Base-by-base conservation (phyloP, 2,888 invertebrate genomes). In the Allophyes oxyacanthae region DNA sequence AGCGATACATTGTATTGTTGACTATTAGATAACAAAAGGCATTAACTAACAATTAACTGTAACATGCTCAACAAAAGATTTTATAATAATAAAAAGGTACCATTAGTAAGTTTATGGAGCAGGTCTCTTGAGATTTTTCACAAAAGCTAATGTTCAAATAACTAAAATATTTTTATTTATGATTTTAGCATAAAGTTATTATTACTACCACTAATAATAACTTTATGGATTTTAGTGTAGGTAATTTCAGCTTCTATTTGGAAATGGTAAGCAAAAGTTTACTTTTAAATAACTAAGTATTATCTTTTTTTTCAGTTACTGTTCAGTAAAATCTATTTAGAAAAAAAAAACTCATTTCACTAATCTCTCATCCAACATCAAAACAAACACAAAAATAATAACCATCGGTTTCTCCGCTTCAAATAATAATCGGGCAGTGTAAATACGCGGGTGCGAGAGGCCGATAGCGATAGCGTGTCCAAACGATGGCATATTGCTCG, bases 401-500 rank as follows among this genome's bases (percentile, higher is more conserved):
- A 41, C 45, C 46, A 57, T 54, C 44, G 48, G 48, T 44, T 34
- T n/a, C 42, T 40, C 38, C 50, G 33, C 40, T 48, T 56, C 57
- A 64, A 69, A 73, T 74, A 64, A 74, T 72, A 75, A 76, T 59
- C 63, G 63, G 38, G 25, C 20, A 50, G 69, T 69, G 66, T 82
- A 85, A 86, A 86, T 86, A 87, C 77, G 68, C 65, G 80, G 66
- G 78, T 82, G 81, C 57, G 78, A 58, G 70, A 41, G 59, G 42
- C 64, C 72, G 83, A 85, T 83, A 84, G 77, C 81, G 83, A 81
- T 81, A 74, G 76, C 79, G 77, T 82, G 82, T 79, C 71, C 82
- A 84, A 84, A 87, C 84, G 84, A 69, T 65, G 75, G 78, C 75
- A 70, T 83, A 84, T 86, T 84, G 83, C 83, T 78, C 68, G 68